Percentiles rank a stretch among this genome's conserved stretches.
Evolutionary conservation across 2,113 vertebrate species (phyloP).

Genomic region (Antigone vipio): DNA sequence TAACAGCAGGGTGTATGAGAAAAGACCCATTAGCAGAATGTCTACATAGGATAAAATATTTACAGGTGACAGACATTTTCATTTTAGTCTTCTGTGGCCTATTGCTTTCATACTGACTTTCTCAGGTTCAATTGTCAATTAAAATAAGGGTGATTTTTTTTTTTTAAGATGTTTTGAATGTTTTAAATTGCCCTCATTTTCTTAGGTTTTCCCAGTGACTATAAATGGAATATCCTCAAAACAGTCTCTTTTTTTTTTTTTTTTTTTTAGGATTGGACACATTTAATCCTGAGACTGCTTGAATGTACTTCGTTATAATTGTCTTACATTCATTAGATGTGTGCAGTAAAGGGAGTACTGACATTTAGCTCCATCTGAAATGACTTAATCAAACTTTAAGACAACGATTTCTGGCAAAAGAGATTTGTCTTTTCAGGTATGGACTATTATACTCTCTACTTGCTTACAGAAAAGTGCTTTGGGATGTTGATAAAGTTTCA

Average conservation of each 20-base stretch:
- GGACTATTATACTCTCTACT: not conserved
- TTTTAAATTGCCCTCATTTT: not conserved
- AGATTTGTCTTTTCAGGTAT: not conserved
- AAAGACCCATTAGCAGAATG: not conserved
- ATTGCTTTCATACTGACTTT: not conserved
- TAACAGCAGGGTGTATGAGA: not conserved
- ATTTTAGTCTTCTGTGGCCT: not conserved
- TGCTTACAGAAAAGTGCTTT: not conserved
- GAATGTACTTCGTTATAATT: accelerated
- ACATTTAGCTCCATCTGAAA: not conserved
- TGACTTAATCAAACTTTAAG: not conserved
- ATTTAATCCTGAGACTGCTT: not conserved
- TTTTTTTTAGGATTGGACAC: not conserved
- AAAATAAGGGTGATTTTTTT: not conserved
- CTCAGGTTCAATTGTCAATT: not conserved
- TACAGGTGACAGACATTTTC: not conserved
- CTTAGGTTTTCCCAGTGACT: not conserved
- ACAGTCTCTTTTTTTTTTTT: not conserved
- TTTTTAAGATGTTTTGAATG: not conserved
- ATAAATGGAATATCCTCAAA: not conserved
- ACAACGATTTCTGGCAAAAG: not conserved
- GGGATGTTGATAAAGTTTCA: not conserved
- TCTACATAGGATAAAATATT: not conserved
- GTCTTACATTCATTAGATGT: not conserved
- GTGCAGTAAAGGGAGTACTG: not conserved